Evolutionary conservation across 53 echinoderm and acorn worm genomes (phyloP), one percentile per base, ranked within the genome.

Genomic region (Temnopleurus reevesii): DNA sequence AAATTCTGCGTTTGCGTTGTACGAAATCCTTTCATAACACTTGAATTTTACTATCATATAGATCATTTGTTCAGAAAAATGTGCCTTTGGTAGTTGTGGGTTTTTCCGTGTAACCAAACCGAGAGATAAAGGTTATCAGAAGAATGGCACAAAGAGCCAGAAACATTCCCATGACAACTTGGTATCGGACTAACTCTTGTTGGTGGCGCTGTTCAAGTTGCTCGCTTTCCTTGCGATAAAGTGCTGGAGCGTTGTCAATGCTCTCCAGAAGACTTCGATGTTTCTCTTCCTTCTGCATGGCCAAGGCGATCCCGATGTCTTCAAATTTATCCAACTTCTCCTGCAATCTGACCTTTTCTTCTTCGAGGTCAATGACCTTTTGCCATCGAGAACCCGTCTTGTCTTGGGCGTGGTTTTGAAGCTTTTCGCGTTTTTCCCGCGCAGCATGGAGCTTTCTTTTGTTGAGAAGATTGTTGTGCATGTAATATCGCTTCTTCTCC

Each of bases 121-220:
- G 25, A 13, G 26, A 41, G 45, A 60, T 3, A 60, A 59, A 60
- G 1, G 60, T 59, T 7, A 85, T 33, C 27, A 85, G 8, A 0
- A 85, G 36, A 12, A 66, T 23, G 29, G 51, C 49, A 17, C 23
- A 51, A 2, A 87, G 54, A 33, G 71, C 54, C 2, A 87, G 18
- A 31, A 87, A 51, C 10, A 87, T 18, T 15, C 65, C 88, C 19
- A 66, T 28, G 12, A 51, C 33, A 12, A 87, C 49, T 10, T 87
- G 65, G 10, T 46, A 66, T 51, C 88, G 88, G 26, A 49, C 47
- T 24, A 23, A 4, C 63, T 87, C 88, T 25, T 53, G 71, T 17
- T 53, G 88, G 5, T 87, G 88, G 88, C 88, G 88, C 88, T 87
- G 66, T 71, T 47, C 71, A 51, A 87, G 71, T 33, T 13, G 29